Evolutionary conservation across 2,797 vertebrate genomes (phyloP).

Genomic region (Crax fasciolata): DNA sequence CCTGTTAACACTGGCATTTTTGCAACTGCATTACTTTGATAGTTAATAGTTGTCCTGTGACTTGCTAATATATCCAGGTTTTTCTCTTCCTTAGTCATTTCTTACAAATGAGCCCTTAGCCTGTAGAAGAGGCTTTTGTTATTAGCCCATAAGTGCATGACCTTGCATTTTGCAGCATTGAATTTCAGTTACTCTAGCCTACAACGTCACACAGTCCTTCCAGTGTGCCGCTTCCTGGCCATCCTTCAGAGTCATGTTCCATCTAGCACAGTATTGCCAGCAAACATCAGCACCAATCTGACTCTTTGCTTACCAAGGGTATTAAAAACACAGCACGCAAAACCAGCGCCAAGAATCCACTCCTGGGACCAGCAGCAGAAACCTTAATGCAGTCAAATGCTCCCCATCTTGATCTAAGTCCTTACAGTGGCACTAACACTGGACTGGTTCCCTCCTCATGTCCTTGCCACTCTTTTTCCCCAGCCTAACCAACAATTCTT

Average conservation of each 20-base stretch:
- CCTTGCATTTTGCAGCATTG: conserved; percentile 66
- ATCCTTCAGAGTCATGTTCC: conserved; percentile 41
- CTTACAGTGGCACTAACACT: neutral
- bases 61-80: conserved; percentile 28
- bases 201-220: neutral
- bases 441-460: neutral
- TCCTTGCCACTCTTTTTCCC: neutral
- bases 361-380: neutral
- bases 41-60: conserved; percentile 33
- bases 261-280: neutral
- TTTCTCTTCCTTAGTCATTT: conserved; percentile 49
- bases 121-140: conserved; percentile 45
- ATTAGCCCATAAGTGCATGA: conserved; percentile 27
- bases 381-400: neutral
- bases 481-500: neutral
- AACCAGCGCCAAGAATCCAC: neutral
- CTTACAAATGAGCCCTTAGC: conserved; percentile 49
- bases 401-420: neutral
- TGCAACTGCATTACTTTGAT: neutral
- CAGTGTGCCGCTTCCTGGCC: conserved; percentile 3
- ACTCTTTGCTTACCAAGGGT: neutral
- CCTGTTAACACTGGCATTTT: neutral
- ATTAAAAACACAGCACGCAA: neutral
- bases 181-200: conserved; percentile 68
- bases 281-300: neutral